phyloP scores from a whole-genome alignment of 2,113 vertebrate species.

The Cariama cristata region DNA sequence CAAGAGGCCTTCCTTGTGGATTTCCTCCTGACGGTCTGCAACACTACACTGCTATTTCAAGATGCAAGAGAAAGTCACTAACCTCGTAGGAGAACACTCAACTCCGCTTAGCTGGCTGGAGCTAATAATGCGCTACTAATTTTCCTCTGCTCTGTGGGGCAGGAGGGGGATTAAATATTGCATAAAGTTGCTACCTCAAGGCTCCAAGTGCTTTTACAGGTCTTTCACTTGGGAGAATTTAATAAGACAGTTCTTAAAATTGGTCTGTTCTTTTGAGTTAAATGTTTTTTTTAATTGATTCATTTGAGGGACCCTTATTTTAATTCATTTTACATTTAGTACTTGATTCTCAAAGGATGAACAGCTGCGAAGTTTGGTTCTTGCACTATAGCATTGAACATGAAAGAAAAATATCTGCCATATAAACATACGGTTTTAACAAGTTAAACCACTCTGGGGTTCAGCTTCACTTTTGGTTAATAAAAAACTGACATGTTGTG shows the following conservation, averaged over 20 bases:
- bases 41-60: constrained; percentile 71
- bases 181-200: constrained; percentile 86
- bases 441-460: constrained; percentile 66
- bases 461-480: constrained; percentile 77
- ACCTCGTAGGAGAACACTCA: constrained; percentile 66
- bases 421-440: constrained; percentile 63
- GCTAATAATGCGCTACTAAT: constrained; percentile 62
- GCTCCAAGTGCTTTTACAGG: constrained; percentile 81
- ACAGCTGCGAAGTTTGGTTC: constrained; percentile 60
- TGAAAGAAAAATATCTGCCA: constrained; percentile 55
- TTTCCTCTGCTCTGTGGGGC: constrained; percentile 66
- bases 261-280: constrained; percentile 65
- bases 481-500: constrained; percentile 79
- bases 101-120: constrained; percentile 70
- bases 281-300: constrained; percentile 20
- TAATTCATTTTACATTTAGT: constrained; percentile 68
- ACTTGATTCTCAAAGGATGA: constrained; percentile 72
- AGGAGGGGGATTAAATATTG: constrained; percentile 73
- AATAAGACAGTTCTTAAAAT: constrained; percentile 61
- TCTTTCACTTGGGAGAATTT: constrained; percentile 74
- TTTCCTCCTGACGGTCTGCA: constrained; percentile 72
- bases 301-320: constrained; percentile 68
- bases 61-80: constrained; percentile 53
- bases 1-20: constrained; percentile 71
- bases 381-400: constrained; percentile 69